A percentile compares a stretch with the other conserved stretches of the same genome.
Evolutionary conservation across 2,797 vertebrate species (phyloP).

Genomic region (Ibycter americanus): DNA sequence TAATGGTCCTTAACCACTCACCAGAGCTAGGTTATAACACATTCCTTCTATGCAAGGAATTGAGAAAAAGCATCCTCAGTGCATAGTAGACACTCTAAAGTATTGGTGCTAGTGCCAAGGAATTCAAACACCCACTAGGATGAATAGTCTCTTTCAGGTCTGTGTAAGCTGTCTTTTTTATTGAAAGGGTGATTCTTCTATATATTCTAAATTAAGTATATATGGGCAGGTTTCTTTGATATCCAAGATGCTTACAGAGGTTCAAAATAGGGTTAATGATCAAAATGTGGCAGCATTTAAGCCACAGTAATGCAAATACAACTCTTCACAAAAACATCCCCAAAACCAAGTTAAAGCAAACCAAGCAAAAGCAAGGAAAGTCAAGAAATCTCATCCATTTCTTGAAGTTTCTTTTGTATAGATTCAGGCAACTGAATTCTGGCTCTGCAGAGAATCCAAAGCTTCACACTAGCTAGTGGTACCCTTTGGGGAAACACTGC

Average conservation of each 20-base stretch:
- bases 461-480: not conserved
- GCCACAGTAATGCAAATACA: not conserved
- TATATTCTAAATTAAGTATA: not conserved
- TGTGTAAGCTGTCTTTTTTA: not conserved
- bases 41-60: not conserved
- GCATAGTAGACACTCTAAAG: not conserved
- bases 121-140: not conserved
- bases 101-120: not conserved
- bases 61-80: not conserved
- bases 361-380: not conserved
- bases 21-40: not conserved
- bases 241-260: not conserved
- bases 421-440: not conserved
- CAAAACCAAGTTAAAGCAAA: not conserved
- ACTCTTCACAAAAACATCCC: not conserved
- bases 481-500: not conserved
- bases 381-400: not conserved
- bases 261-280: not conserved
- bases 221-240: not conserved
- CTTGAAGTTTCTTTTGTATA: not conserved
- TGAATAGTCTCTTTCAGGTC: not conserved
- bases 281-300: slow-evolving; percentile 3
- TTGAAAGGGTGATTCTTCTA: not conserved
- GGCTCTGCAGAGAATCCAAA: not conserved
- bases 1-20: not conserved